Conservation (phyloP, 2,888 invertebrate genomes). For the Helicoverpa assulta region DNA sequence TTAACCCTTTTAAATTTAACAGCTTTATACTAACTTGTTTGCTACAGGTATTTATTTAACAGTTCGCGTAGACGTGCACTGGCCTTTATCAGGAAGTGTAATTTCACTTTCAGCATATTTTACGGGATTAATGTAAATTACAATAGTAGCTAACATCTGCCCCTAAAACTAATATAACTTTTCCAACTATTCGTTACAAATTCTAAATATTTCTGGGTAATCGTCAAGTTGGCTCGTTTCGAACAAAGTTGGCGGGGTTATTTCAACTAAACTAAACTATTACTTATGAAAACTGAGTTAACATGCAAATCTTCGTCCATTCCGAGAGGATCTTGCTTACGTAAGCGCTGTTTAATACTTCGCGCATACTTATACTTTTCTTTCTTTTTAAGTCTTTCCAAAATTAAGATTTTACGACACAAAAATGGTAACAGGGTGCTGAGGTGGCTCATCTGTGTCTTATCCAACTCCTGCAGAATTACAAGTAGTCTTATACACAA, state of each 20-base stretch:
- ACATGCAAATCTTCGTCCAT: constrained; percentile 86
- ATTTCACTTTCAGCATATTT: constrained; percentile 61
- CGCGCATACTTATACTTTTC: constrained; percentile 69
- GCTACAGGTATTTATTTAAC: constrained; percentile 63
- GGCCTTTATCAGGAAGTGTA: constrained; percentile 45
- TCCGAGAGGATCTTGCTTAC: constrained; percentile 74
- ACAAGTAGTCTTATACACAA: constrained; percentile 7
- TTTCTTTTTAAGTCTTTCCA: constrained; percentile 64
- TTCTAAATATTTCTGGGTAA: constrained; percentile 80
- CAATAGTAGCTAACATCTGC: constrained; percentile 49
- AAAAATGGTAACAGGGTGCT: constrained; percentile 54
- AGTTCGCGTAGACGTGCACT: constrained; percentile 5
- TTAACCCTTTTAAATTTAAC: constrained; percentile 86
- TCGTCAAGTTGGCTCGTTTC: constrained; percentile 79
- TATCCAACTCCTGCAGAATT: constrained; percentile 33
- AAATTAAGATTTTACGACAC: constrained; percentile 66
- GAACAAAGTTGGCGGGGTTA: constrained; percentile 77
- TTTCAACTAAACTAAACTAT: constrained; percentile 82
- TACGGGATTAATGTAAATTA: constrained; percentile 63
- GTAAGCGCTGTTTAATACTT: constrained; percentile 76
- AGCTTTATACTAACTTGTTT: constrained; percentile 74
- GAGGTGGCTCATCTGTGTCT: constrained; percentile 30
- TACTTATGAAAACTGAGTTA: constrained; percentile 86
- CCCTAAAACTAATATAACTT: constrained; percentile 70
- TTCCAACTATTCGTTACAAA: constrained; percentile 76